Evolutionary conservation across 1,140 invertebrate species (phyloP).

Genomic region (Drosophila kepulauana): DNA sequence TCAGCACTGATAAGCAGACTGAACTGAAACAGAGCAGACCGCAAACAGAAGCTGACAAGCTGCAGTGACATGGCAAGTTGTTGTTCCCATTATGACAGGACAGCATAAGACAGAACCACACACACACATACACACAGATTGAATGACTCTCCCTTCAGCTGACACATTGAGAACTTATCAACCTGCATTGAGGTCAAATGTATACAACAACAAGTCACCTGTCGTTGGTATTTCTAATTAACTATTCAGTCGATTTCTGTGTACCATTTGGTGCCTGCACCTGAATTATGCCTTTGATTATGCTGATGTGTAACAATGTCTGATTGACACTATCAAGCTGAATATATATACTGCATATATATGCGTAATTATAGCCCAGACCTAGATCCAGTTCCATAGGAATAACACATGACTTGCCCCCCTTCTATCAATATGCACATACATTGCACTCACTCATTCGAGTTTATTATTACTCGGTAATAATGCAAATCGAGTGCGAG

Average conservation of each 20-base stretch:
- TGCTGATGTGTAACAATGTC: constrained; percentile 16
- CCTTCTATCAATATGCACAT: constrained; percentile 74
- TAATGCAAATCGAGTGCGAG: constrained; percentile 36
- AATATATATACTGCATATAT: not conserved
- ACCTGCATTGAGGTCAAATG: not conserved
- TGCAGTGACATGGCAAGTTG: not conserved
- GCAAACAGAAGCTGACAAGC: constrained; percentile 2
- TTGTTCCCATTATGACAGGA: not conserved
- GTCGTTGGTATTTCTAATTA: not conserved
- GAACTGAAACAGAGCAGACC: not conserved
- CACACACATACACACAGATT: not conserved
- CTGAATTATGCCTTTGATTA: constrained; percentile 12
- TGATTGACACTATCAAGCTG: constrained; percentile 14
- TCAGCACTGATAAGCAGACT: not conserved
- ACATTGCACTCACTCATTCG: constrained; percentile 69
- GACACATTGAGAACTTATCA: too few relatives aligned
- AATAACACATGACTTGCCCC: constrained; percentile 31
- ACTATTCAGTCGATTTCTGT: not conserved
- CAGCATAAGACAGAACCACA: not conserved
- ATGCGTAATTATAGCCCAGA: constrained; percentile 31
- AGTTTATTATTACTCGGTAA: constrained; percentile 58
- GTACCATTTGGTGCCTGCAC: not conserved
- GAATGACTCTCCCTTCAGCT: not conserved
- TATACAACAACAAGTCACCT: not conserved
- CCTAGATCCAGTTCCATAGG: constrained; percentile 54